Base-by-base conservation (phyloP, 2,888 invertebrate genomes). In the Criorhina ranunculi region DNA sequence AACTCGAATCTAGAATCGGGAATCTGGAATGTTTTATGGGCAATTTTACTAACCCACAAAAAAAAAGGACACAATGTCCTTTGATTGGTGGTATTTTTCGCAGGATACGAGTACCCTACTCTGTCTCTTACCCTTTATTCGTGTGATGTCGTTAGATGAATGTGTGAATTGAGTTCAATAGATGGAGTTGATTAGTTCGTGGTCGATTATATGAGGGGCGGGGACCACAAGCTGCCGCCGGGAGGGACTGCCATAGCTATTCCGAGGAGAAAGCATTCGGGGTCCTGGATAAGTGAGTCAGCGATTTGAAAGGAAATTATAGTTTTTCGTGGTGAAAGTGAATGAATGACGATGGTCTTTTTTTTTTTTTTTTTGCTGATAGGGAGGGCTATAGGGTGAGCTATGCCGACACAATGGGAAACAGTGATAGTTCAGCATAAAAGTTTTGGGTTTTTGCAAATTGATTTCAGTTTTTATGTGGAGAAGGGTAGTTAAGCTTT, bases 231-330 rank as follows among this genome's bases (percentile, higher is more conserved):
- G 24, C 24, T 4, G 19, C 24, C 24, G 19, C 19, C 19, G 17
- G 37, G 15, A n/a, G 15, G 8, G 53, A 29, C 35, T 24, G 44
- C 42, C 24, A 60, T 49, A 49, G 40, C 64, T 57, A 60, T 79
- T 17, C 59, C 57, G 17, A 5, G 40, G 15, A 33, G 46, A 12
- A n/a, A 15, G 11, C 33, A 78, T 12, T 40, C 1, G 24, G 42
- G 33, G 40, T 44, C 8, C 35, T 67, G 75, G 60, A 81, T 81
- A 76, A 81, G 62, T 81, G 76, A 81, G 81, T 81, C 81, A 81
- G 81, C 81, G 62, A 76, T 76, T 81, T 76, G 81, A 76, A 76
- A 81, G 76, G 70, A 76, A 81, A 81, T 81, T 81, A 81, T 81
- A 81, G 81, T 81, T 76, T 81, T 81, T 69, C 64, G 76, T 76